Base-by-base conservation (phyloP, 2,888 invertebrate species). In the Heliothis peltigera region DNA sequence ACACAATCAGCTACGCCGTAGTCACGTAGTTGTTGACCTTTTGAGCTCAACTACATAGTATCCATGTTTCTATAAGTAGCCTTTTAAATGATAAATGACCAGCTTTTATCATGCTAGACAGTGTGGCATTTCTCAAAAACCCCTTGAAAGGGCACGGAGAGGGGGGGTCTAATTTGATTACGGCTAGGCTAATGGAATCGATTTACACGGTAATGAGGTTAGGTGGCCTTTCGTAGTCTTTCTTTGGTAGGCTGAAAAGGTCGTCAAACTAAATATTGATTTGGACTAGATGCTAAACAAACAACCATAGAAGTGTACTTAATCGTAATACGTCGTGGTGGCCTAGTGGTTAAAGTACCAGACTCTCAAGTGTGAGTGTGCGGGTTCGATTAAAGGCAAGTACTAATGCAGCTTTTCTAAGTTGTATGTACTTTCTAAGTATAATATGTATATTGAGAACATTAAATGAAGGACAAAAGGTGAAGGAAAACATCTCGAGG, bases 51-150 rank as follows among this genome's bases (percentile, higher is more conserved):
- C 15, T 59, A 7, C 18, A 15, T 21, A 10, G 8, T 51, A 42
- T 5, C 62, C 42, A 54, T 19, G 64, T 51, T 69, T 53, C 54
- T 64, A 44, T 59, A 75, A 70, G 71, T 59, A 75, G 71, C 62
- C 28, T 70, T 64, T 59, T 77, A 60, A 77, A 77, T 88, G 83
- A 88, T 83, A 81, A 88, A 88, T 85, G 75, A 59, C 51, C 15
- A 32, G 67, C 69, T 81, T 84, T 84, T 83, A 81, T 81, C 75
- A 67, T 52, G 47, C 22, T 64, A 80, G 77, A 77, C 76, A 80
- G 59, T 66, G 72, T 42, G 58, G 67, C 78, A 74, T 65, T 79
- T 83, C 82, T 84, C 80, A 78, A 82, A 79, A 78, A 71, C 74
- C 76, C 72, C 64, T 58, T 49, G 25, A 61, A 70, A 67, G 43